Conservation (phyloP, 92 coral and sea anemone genomes). For the Muricea muricata region DNA sequence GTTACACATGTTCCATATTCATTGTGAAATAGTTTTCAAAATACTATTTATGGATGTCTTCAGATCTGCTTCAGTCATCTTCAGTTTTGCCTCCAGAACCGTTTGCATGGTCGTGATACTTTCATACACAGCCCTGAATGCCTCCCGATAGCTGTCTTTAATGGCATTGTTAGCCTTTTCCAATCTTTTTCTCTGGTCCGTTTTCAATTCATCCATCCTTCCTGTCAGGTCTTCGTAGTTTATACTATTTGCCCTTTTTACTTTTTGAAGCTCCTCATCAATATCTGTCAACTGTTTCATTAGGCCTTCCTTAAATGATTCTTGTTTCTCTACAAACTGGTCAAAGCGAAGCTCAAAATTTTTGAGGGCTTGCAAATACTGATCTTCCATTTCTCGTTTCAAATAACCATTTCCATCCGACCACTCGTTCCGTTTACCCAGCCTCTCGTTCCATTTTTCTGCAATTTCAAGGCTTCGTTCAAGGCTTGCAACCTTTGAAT, state of each 20-base stretch:
- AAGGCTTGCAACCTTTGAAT: not conserved
- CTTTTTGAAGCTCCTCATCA: constrained; percentile 71
- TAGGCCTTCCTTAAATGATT: constrained; percentile 68
- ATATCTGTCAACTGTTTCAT: constrained; percentile 75
- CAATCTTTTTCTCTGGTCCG: constrained; percentile 73
- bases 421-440: not conserved
- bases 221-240: constrained; percentile 78
- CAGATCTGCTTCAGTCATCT: constrained; percentile 86
- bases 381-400: not conserved
- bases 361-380: not conserved
- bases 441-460: not conserved
- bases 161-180: constrained; percentile 59
- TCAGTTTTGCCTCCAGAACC: constrained; percentile 87
- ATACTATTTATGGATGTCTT: constrained; percentile 90
- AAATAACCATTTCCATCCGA: not conserved
- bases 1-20: too few species aligned
- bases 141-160: constrained; percentile 80
- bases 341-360: constrained; percentile 36
- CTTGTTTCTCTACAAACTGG: constrained; percentile 74
- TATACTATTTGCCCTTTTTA: constrained; percentile 62
- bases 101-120: constrained; percentile 92
- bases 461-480: not conserved
- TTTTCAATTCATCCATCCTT: constrained; percentile 72
- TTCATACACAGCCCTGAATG: constrained; percentile 88
- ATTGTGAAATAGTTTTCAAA: constrained; percentile 79